Base-by-base conservation (phyloP, 1,140 invertebrate species). In the Listronotus bonariensis region DNA sequence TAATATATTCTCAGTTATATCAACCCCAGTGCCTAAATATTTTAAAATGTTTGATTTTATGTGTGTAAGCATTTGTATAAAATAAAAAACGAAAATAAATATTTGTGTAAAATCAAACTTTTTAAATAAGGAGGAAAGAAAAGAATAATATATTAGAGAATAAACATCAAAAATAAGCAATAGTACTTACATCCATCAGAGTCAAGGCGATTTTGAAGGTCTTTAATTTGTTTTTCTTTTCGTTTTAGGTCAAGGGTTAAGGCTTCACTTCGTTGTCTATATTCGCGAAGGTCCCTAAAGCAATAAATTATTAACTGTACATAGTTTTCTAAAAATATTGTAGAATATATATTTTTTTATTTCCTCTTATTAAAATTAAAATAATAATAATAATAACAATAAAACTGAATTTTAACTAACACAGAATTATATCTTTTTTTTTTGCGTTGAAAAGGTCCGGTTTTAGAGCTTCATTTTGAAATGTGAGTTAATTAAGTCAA, bases 191-290 rank as follows among this genome's bases (percentile, higher is more conserved):
- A 92, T 82, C 88, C 87, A 80, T 93, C 90, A 55, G 88, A 85
- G 71, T 95, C 92, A 17, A 95, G 80, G 61, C 92, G 85, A 69
- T 87, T 85, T 79, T 93, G 92, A 51, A 97, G 82, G 62, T 97
- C 93, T 72, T 93, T 89, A 26, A 96, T 88, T 80, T 94, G 91
- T 75, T 89, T 87, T 76, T 97, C 93, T 80, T 95, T 95, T 46
- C 91, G 82, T 76, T 92, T 91, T 72, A 93, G 82, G 72, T 96
- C 92, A 71, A 90, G 85, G 3, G 88, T 85, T 43, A 94, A 82
- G 31, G 86, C 80, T 71, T 95, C 93, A 59, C 91, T 85, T 43
- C 89, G 84, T 74, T 91, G 89, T 57, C 90, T 84, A 59, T 87
- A 89, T 75, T 97, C 94, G 68, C 89, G 82, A 54, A 95, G 79